Evolutionary conservation across 2,113 vertebrate genomes (phyloP).

Genomic region (Malurus alboscapulatus): DNA sequence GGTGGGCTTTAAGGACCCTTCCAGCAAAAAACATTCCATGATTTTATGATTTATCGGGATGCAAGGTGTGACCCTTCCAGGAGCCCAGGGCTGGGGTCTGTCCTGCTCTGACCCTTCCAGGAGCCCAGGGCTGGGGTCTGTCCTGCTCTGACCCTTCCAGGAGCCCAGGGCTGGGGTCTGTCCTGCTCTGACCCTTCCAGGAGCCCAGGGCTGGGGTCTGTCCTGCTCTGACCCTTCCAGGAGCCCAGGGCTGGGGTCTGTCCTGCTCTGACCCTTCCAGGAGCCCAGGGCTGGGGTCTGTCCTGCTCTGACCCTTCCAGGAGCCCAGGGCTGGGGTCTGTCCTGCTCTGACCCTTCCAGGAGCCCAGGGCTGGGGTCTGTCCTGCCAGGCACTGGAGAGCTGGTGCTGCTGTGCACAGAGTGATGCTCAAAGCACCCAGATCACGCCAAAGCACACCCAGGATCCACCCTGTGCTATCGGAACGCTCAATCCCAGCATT

Average conservation of each 20-base stretch:
- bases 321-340: no score
- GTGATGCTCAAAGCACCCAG: not conserved
- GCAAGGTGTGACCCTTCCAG: not conserved
- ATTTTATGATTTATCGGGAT: accelerated
- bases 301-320: no score
- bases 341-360: no score
- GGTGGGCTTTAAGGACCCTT: not conserved
- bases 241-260: no score
- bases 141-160: not conserved
- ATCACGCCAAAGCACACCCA: accelerated
- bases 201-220: no score
- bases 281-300: no score
- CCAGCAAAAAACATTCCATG: not conserved
- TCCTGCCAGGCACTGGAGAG: not conserved
- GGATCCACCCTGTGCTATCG: accelerated
- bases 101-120: not conserved
- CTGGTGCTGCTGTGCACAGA: not conserved
- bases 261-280: no score
- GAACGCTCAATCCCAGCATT: accelerated
- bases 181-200: no score
- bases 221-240: no score
- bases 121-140: accelerated
- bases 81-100: accelerated
- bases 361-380: accelerated
- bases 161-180: no score